Evolutionary conservation across 2,888 invertebrate genomes (phyloP), one percentile per base, ranked within the genome.

Genomic region (Ophioninae sp.): DNA sequence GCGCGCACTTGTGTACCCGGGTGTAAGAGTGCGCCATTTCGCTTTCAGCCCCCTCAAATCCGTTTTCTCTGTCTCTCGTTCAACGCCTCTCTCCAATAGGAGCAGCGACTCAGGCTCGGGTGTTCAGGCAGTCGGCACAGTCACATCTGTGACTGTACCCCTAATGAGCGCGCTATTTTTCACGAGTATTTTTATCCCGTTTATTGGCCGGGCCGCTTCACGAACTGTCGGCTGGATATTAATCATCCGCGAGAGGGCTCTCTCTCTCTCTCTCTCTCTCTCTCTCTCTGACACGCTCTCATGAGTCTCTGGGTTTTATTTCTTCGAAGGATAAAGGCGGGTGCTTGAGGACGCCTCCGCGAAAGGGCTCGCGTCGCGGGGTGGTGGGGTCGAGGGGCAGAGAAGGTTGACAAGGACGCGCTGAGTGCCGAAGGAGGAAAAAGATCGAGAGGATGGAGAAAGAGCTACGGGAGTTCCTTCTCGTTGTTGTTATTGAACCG

Each of bases 141-240:
- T 92, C 92, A 89, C 93, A 93, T 92, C 92, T 93, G 93, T 92
- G 92, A 92, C 92, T 92, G 91, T 91, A 90, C 90, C 92, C 92
- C 91, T 93, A 93, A 93, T 93, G 93, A 93, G 93, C 91, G 89
- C 91, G 92, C 92, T 92, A 93, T 93, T 93, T 93, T 93, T 93
- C 93, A 93, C 92, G 91, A 92, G 92, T 90, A 92, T 92, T 93
- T 93, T 93, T 93, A 93, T 93, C 92, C 93, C 92, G 93, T 93
- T 93, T 93, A 93, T 93, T 92, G 92, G 93, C 92, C 91, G 91
- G 89, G 88, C 87, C 90, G 91, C 91, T 93, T 92, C 92, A 92
- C 92, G 90, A 91, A 91, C 93, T 93, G 93, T 93, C 93, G 91
- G 92, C 92, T 89, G 91, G 91, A 92, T 93, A 93, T 93, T 93